Evolutionary conservation across 2,888 invertebrate genomes (phyloP).

Genomic region (Diaperis boleti): DNA sequence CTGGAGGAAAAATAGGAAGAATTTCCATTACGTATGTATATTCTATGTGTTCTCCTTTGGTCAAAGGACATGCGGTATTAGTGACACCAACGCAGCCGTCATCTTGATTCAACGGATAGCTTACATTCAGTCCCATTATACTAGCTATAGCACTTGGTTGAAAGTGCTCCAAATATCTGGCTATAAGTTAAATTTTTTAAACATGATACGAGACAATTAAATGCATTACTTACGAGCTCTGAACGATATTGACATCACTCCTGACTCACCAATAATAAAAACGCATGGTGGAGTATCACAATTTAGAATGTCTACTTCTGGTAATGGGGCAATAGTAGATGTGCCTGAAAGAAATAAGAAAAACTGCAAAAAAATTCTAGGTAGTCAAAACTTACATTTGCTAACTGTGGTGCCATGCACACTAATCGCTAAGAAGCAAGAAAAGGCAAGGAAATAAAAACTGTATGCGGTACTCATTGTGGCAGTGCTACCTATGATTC

Average conservation of each 20-base stretch:
- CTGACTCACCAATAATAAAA: background rate
- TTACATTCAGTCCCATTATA: constrained; percentile 39
- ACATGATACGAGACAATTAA: background rate
- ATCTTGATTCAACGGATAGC: constrained; percentile 45
- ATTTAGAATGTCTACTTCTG: background rate
- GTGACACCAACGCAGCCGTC: constrained; percentile 49
- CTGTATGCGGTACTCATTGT: too few relatives aligned
- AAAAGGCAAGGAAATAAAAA: too few relatives aligned
- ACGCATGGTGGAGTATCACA: constrained; percentile 8
- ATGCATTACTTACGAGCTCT: constrained; percentile 9
- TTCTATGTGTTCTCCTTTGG: constrained; percentile 44
- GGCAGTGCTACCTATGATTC: too few relatives aligned
- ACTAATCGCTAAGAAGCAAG: too few relatives aligned
- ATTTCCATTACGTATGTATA: constrained; percentile 45
- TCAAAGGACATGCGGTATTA: constrained; percentile 50
- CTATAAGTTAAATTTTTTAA: constrained; percentile 36
- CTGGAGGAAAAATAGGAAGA: constrained; percentile 41
- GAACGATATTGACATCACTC: constrained; percentile 18
- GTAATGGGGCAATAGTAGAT: background rate
- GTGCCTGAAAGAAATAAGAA: too few relatives aligned
- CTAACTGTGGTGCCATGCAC: too few relatives aligned
- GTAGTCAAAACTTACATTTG: too few relatives aligned
- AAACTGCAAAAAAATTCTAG: too few relatives aligned
- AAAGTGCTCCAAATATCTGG: constrained; percentile 47
- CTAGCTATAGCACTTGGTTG: constrained; percentile 42